Conservation (phyloP, 2,888 invertebrate genomes). For the Noctua pronuba region DNA sequence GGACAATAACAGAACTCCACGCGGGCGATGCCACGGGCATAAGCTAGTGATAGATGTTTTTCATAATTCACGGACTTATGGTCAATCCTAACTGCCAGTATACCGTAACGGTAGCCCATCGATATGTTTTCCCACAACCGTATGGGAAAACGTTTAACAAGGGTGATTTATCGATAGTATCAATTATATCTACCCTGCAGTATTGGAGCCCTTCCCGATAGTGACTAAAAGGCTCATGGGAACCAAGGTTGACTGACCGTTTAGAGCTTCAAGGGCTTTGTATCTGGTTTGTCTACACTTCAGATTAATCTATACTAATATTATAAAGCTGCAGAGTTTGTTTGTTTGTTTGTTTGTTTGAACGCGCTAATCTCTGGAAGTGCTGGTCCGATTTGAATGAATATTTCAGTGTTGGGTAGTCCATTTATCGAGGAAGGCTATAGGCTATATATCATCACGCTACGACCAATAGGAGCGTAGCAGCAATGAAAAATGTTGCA, state of each 20-base stretch:
- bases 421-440: too few relatives aligned
- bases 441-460: too few relatives aligned
- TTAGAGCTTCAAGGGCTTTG: slow-evolving; percentile 46
- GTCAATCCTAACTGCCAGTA: slow-evolving; percentile 29
- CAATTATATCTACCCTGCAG: slow-evolving; percentile 82
- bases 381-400: too few relatives aligned
- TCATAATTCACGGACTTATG: slow-evolving; percentile 9
- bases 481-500: too few relatives aligned
- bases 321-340: too few relatives aligned
- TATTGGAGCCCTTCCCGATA: slow-evolving; percentile 76
- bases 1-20: too few relatives aligned
- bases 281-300: slow-evolving; percentile 50
- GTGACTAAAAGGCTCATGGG: slow-evolving; percentile 73
- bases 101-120: slow-evolving; percentile 67
- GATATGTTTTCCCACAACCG: slow-evolving; percentile 66
- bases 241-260: slow-evolving; percentile 65
- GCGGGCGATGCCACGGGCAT: too few relatives aligned
- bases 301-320: too few relatives aligned
- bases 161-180: slow-evolving; percentile 84
- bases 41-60: not conserved
- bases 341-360: too few relatives aligned
- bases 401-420: too few relatives aligned
- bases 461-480: too few relatives aligned
- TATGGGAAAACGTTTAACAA: slow-evolving; percentile 87
- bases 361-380: too few relatives aligned